Base-by-base conservation (phyloP, 2,113 vertebrate genomes). In the western clawed frog (Xenopus tropicalis) region DNA sequence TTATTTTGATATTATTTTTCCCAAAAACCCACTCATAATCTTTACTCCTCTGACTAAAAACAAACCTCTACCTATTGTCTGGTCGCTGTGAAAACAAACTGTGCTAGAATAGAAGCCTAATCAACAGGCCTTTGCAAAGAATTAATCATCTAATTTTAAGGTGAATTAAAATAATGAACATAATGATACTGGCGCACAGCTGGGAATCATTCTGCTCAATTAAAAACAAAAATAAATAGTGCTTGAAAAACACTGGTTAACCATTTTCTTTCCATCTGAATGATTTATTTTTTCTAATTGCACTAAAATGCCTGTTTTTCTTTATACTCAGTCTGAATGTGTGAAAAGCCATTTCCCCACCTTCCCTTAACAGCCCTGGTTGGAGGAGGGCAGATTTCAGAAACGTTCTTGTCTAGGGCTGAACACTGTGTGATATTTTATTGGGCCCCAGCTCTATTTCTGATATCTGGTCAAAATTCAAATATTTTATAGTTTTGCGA, bases 221-320 rank as follows among this genome's bases (percentile, higher is more conserved):
- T 94, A 94, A 90, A 91, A 92, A 87, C 84, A 87, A 89, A 94
- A 94, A 94, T 92, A 94, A 93, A 92, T 88, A 91, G 71, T 16
- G 62, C 79, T 83, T 69, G 82, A 82, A 88, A 92, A 93, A 90
- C 85, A 88, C 57, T 71, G 61, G 78, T 86, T 88, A 70, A 84
- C 1, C 78, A 79, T 79, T 80, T 71, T 85, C 63, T 77, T 62
- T 23, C 65, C 63, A 51, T 11, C 0, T 64, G 71, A 69, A 59
- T 88, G 81, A 80, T 77, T 79, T 77, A 58, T 75, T 82, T 84
- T 37, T 57, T 68, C 78, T 83, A 71, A 78, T 56, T 63, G 66
- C 7, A 57, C 66, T 70, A 25, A 57, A 62, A 75, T 24, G 64
- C 61, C 44, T 61, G 72, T 61, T 48, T 73, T 66, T 66, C 71